phyloP scores from a whole-genome alignment of 2,888 invertebrate genomes.

The Drosophila anceps region DNA sequence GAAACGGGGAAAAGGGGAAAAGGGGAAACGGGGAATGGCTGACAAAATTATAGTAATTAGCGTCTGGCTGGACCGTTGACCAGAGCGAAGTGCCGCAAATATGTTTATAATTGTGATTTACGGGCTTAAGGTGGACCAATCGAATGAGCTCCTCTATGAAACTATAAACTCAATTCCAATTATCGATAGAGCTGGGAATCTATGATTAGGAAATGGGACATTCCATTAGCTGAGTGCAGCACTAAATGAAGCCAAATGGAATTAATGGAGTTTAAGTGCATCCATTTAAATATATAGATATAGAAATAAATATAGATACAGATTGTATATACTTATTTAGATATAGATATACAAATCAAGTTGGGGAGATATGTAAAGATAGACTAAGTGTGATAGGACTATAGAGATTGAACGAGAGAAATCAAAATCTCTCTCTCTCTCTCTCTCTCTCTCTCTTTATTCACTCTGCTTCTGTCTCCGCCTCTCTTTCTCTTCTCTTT shows the following conservation, averaged over 20 bases:
- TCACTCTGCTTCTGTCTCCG: too few relatives aligned
- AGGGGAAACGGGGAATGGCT: conserved; percentile 12
- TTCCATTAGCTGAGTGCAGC: conserved; percentile 2
- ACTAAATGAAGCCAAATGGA: not conserved
- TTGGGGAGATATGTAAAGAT: too few relatives aligned
- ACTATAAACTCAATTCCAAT: conserved; percentile 9
- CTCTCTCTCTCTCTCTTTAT: too few relatives aligned
- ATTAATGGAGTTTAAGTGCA: not conserved
- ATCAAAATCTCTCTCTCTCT: too few relatives aligned
- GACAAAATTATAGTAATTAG: conserved; percentile 65
- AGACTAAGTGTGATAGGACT: too few relatives aligned
- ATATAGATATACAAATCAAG: not conserved
- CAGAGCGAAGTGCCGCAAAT: conserved; percentile 27
- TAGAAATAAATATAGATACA: not conserved
- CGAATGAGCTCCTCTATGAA: not conserved
- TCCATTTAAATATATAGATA: not conserved
- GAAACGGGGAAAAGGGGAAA: not conserved
- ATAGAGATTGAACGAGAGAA: too few relatives aligned
- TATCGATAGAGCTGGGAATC: conserved; percentile 11
- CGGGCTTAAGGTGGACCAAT: conserved; percentile 5
- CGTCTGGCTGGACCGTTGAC: conserved; percentile 27
- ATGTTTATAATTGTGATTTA: conserved; percentile 48
- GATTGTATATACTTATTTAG: too few relatives aligned
- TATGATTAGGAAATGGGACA: not conserved
- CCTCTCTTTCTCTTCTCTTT: too few relatives aligned